These are phyloP conservation scores for Drosophila ezoana DNA, from an alignment of 2,888 invertebrate genomes.

Conservation along the genomic window DNA sequence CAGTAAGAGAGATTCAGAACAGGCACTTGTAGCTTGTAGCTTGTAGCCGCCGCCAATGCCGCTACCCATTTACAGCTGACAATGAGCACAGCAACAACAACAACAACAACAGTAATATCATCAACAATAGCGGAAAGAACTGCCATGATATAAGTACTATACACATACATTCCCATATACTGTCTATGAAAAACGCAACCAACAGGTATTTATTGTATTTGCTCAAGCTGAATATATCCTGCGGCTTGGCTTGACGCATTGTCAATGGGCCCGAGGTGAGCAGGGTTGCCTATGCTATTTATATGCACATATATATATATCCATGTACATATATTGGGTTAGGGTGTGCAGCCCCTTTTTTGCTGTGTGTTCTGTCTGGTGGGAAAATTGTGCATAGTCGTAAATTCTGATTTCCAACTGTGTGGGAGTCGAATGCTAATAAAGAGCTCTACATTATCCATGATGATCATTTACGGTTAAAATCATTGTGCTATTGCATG, in stretches of 20 bases:
- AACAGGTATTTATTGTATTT: constrained; percentile 80
- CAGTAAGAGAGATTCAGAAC: constrained; percentile 12
- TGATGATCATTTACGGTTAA: constrained; percentile 38
- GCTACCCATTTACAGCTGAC: constrained; percentile 51
- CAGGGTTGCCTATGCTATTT: constrained; percentile 32
- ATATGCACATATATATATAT: not conserved
- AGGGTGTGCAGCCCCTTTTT: constrained; percentile 33
- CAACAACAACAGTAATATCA: constrained; percentile 54
- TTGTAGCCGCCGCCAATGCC: constrained; percentile 59
- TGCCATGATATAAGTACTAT: constrained; percentile 49
- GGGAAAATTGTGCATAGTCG: constrained; percentile 66
- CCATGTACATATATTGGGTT: constrained; percentile 6
- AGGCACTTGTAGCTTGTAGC: constrained; percentile 43
- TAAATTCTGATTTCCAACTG: constrained; percentile 62
- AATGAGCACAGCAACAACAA: constrained; percentile 48
- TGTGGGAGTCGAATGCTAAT: constrained; percentile 64
- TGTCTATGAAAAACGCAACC: constrained; percentile 56
- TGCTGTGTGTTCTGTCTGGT: constrained; percentile 24
- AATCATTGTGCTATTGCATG: constrained; percentile 26
- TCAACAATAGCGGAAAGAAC: constrained; percentile 58
- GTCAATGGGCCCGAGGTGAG: constrained; percentile 63
- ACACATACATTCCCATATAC: constrained; percentile 20
- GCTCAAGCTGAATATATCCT: constrained; percentile 76
- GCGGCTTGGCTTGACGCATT: constrained; percentile 76
- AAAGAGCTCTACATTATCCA: constrained; percentile 33